These are phyloP conservation scores for Labroides dimidiatus DNA, from an alignment of 2,797 vertebrate species.

Conservation along the genomic window DNA sequence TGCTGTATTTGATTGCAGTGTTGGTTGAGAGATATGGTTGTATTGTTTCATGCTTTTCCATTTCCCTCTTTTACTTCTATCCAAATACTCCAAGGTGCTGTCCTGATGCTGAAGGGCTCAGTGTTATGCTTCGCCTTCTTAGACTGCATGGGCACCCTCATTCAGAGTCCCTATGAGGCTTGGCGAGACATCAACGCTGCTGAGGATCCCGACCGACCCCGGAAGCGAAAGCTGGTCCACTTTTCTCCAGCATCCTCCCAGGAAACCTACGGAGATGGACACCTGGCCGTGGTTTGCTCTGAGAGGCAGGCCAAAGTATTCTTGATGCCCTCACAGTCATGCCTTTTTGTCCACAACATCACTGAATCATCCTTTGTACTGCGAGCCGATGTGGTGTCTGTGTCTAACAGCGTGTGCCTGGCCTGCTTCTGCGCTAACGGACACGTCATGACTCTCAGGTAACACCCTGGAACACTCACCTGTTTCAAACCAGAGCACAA, in stretches of 20 bases:
- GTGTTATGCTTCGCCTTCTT: constrained; percentile 91
- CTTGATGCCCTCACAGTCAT: constrained; percentile 95
- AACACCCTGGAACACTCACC: constrained; percentile 10
- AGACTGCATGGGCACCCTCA: constrained; percentile 89
- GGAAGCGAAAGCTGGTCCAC: constrained; percentile 91
- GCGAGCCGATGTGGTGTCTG: constrained; percentile 91
- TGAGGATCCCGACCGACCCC: constrained; percentile 89
- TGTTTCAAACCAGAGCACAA: neutral
- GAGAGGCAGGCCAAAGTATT: constrained; percentile 99
- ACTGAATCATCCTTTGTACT: constrained; percentile 98
- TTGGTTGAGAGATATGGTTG: no score
- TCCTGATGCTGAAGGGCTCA: constrained; percentile 94
- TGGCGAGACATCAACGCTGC: constrained; percentile 91
- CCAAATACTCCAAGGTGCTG: constrained; percentile 81
- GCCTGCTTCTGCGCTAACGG: constrained; percentile 98
- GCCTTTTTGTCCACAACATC: constrained; percentile 97
- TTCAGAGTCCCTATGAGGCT: constrained; percentile 91
- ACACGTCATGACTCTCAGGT: constrained; percentile 98
- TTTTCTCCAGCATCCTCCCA: constrained; percentile 92
- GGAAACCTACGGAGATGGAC: constrained; percentile 89
- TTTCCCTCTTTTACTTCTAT: constrained; percentile 4
- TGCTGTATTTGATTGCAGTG: no score
- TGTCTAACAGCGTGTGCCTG: constrained; percentile 93
- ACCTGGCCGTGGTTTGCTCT: constrained; percentile 95
- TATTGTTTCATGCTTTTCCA: no score